These are phyloP conservation scores for Takifugu bimaculatus DNA, from an alignment of 2,113 vertebrate genomes.

Conservation along the genomic window DNA sequence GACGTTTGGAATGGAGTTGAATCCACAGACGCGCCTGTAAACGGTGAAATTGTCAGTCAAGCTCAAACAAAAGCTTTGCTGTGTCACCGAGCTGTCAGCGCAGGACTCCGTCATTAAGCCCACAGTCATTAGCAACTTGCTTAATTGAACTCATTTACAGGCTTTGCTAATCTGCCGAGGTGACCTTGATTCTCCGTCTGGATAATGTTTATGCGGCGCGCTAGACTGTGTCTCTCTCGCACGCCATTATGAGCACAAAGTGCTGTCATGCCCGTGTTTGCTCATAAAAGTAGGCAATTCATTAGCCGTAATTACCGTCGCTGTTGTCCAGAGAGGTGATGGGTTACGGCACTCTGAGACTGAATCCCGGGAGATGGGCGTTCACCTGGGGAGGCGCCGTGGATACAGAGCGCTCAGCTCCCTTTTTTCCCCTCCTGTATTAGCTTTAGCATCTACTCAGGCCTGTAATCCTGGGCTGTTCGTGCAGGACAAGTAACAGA, in stretches of 20 bases:
- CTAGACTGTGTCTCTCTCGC: slow-evolving; percentile 47
- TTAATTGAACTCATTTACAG: slow-evolving; percentile 73
- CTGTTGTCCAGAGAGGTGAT: slow-evolving; percentile 50
- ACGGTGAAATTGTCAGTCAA: slow-evolving; percentile 13
- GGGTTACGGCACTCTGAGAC: slow-evolving; percentile 24
- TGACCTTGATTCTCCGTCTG: slow-evolving; percentile 70
- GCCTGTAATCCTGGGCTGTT: slow-evolving; percentile 52
- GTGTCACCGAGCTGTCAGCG: slow-evolving; percentile 33
- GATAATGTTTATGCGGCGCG: slow-evolving; percentile 59
- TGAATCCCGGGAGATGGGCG: slow-evolving; percentile 8
- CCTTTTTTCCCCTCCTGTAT: too few relatives aligned
- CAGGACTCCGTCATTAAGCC: slow-evolving; percentile 62
- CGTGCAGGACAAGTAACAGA: slow-evolving; percentile 48
- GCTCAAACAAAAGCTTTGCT: slow-evolving; percentile 26
- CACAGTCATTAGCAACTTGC: slow-evolving; percentile 65
- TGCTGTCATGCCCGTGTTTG: slow-evolving; percentile 56
- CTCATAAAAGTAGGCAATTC: slow-evolving; percentile 62
- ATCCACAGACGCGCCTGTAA: slow-evolving; percentile 10
- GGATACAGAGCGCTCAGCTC: slow-evolving; percentile 30
- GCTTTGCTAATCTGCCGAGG: slow-evolving; percentile 64
- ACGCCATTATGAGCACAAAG: slow-evolving; percentile 55
- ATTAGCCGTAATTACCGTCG: slow-evolving; percentile 68
- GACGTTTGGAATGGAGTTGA: slow-evolving; percentile 4
- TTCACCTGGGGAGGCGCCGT: slow-evolving; percentile 30
- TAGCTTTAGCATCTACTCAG: slow-evolving; percentile 3